Percentiles rank a stretch among this genome's conserved stretches.
Conservation (phyloP, 2,888 invertebrate species). For the Scaptomyza tumidula region DNA sequence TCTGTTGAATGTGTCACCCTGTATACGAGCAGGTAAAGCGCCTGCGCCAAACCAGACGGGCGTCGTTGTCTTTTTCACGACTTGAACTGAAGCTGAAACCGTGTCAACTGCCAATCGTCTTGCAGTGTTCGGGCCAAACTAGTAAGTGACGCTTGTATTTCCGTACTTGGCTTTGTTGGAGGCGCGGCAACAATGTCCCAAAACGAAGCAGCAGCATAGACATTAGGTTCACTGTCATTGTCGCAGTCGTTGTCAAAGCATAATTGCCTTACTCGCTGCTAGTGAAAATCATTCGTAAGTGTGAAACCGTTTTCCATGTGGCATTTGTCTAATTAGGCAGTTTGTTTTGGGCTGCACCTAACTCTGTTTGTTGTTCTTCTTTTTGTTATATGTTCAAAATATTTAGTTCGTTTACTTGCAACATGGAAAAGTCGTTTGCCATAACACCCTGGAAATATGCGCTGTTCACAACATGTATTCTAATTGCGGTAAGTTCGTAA, state of each 20-base stretch:
- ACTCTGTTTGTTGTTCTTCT: background rate
- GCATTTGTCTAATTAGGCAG: background rate
- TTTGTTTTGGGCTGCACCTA: background rate
- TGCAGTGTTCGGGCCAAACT: constrained; percentile 40
- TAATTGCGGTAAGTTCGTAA: constrained; percentile 77
- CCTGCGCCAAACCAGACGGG: constrained; percentile 33
- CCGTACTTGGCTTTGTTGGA: constrained; percentile 26
- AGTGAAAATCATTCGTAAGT: constrained; percentile 42
- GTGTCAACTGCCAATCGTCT: constrained; percentile 43
- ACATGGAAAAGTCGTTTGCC: constrained; percentile 79
- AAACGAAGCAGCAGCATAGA: constrained; percentile 30
- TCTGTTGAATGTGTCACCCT: constrained; percentile 30
- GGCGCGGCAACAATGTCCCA: constrained; percentile 50
- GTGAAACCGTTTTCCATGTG: constrained; percentile 3
- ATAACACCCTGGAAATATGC: constrained; percentile 80
- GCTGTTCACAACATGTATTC: constrained; percentile 70
- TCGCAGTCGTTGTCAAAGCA: constrained; percentile 9
- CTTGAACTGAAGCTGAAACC: constrained; percentile 21
- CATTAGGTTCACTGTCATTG: constrained; percentile 33
- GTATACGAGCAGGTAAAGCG: constrained; percentile 31
- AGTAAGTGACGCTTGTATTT: constrained; percentile 19
- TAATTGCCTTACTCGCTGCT: constrained; percentile 20
- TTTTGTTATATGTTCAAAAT: background rate
- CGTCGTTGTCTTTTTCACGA: constrained; percentile 14
- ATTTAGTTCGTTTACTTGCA: constrained; percentile 24